A percentile compares a stretch with the other conserved stretches of the same genome.
These are phyloP conservation scores for Danio tinwini DNA, from an alignment of 2,797 vertebrate species.

Conservation along the genomic window DNA sequence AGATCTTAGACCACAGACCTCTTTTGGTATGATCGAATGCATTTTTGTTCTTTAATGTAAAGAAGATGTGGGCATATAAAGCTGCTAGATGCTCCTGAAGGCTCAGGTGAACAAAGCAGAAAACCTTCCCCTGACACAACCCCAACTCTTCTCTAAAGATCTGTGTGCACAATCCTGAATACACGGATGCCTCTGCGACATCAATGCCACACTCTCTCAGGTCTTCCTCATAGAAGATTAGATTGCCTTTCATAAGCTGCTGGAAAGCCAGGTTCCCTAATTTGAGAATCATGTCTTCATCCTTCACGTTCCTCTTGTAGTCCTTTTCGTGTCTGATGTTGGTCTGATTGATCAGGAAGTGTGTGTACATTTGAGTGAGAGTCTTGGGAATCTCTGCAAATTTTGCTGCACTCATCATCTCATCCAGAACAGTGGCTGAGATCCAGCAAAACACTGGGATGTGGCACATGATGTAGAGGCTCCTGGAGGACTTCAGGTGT, in stretches of 20 bases:
- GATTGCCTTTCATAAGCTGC: too few relatives aligned
- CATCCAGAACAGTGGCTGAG: neutral
- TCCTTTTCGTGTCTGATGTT: too few relatives aligned
- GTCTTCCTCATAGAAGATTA: too few relatives aligned
- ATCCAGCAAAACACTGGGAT: slow-evolving; percentile 7
- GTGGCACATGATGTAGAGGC: neutral
- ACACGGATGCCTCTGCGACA: too few relatives aligned
- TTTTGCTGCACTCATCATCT: neutral
- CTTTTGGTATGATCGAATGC: too few relatives aligned
- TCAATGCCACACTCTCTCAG: neutral
- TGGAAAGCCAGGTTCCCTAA: too few relatives aligned
- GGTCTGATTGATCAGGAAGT: neutral
- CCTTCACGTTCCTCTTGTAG: too few relatives aligned
- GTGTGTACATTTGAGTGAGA: neutral
- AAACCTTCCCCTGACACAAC: neutral
- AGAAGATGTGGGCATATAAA: neutral
- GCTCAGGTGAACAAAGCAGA: slow-evolving; percentile 2
- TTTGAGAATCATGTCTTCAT: too few relatives aligned
- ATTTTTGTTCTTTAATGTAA: neutral
- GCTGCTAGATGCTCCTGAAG: neutral
- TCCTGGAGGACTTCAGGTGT: neutral
- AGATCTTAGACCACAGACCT: too few relatives aligned
- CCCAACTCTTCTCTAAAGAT: neutral
- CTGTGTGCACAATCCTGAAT: too few relatives aligned
- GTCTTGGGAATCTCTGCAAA: neutral